Percentiles rank a stretch among this genome's conserved stretches.
Evolutionary conservation across 2,797 vertebrate genomes (phyloP).

Genomic region (Cyprinodon diabolis): DNA sequence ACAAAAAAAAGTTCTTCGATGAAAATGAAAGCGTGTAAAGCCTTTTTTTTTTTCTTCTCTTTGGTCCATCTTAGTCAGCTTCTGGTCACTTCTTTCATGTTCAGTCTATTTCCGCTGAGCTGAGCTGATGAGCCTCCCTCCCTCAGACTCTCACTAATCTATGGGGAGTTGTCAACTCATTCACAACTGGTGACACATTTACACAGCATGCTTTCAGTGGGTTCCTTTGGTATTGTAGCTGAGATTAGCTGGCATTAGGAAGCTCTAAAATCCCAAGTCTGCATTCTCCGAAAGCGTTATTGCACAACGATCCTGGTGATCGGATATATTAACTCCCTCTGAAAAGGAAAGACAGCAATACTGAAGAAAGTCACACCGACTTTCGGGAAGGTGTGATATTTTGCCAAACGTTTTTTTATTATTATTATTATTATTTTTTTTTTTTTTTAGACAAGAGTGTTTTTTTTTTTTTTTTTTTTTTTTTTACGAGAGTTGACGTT

Average conservation of each 20-base stretch:
- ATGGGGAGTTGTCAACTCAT: conserved; percentile 6
- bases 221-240: not conserved
- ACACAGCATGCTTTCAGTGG: not conserved
- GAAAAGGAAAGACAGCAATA: conserved; percentile 36
- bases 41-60: not conserved
- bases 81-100: not conserved
- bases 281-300: conserved; percentile 19
- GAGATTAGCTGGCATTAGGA: conserved; percentile 38
- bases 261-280: conserved; percentile 40
- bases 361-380: conserved; percentile 1
- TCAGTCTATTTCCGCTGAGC: not conserved
- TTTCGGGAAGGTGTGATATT: conserved; percentile 37
- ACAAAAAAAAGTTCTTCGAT: too few relatives aligned
- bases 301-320: conserved; percentile 36
- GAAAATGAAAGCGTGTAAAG: not conserved
- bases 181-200: conserved; percentile 20
- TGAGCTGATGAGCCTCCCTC: not conserved
- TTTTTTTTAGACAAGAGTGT: too few relatives aligned
- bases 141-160: not conserved
- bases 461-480: not conserved
- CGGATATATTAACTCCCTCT: conserved; percentile 36
- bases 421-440: not conserved
- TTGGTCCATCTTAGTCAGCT: not conserved
- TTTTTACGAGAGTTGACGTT: conserved; percentile 61
- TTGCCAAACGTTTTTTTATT: conserved; percentile 27